Conservation (phyloP, 2,888 invertebrate species). For the Seladonia tumulorum region DNA sequence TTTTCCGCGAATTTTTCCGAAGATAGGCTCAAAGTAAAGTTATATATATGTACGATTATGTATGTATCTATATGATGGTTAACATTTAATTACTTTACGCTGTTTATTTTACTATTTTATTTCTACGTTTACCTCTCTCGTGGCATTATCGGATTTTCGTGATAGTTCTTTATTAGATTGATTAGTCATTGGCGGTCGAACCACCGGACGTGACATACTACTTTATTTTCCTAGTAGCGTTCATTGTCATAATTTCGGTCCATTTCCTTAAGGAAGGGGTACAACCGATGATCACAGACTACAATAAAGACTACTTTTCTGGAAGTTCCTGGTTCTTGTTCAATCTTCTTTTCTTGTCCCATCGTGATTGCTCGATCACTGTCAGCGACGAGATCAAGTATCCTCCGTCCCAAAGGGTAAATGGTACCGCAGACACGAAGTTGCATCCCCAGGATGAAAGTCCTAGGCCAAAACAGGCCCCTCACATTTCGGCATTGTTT, state of each 20-base stretch:
- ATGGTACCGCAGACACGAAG: not conserved
- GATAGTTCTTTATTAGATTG: too few relatives aligned
- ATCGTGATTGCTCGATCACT: not conserved
- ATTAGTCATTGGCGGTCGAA: too few relatives aligned
- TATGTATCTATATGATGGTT: too few relatives aligned
- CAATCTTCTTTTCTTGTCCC: not conserved
- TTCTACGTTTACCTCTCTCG: too few relatives aligned
- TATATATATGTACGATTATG: too few relatives aligned
- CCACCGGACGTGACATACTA: too few relatives aligned
- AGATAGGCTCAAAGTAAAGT: not conserved
- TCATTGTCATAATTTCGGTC: not conserved
- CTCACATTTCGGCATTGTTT: conserved; percentile 14
- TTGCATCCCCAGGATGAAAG: not conserved
- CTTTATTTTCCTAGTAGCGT: not conserved
- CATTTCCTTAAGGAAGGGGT: not conserved
- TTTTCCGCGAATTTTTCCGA: not conserved
- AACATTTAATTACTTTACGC: too few relatives aligned
- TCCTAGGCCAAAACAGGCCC: not conserved
- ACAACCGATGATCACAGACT: not conserved
- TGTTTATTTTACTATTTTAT: too few relatives aligned
- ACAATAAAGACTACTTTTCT: not conserved
- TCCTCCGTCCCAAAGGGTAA: not conserved
- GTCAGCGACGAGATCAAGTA: not conserved
- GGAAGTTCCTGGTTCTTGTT: not conserved
- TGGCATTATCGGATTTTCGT: too few relatives aligned